phyloP scores from a whole-genome alignment of 2,113 vertebrate genomes.

The Marmota flaviventris region DNA sequence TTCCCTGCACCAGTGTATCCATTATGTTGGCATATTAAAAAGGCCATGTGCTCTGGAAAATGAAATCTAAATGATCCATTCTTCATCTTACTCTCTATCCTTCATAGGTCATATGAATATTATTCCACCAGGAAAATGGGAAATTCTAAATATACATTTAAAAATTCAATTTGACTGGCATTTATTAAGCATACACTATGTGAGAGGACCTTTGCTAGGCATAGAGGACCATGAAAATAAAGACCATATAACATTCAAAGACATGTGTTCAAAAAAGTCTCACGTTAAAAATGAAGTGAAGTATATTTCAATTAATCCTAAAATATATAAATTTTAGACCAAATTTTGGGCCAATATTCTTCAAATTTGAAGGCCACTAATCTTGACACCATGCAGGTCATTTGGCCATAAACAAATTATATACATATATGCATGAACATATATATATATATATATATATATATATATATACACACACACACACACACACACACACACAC shows the following conservation, averaged over 20 bases:
- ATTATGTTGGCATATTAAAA: constrained; percentile 77
- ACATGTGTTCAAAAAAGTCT: neutral
- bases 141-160: constrained; percentile 64
- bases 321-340: neutral
- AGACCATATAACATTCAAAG: neutral
- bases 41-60: constrained; percentile 75
- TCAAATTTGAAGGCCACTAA: neutral
- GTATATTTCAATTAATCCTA: neutral
- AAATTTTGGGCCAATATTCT: neutral
- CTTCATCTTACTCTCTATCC: constrained; percentile 69
- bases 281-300: neutral
- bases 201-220: neutral
- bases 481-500: too few species aligned
- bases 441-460: too few species aligned
- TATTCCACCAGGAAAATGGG: constrained; percentile 69
- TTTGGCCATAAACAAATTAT: neutral
- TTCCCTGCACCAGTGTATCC: constrained; percentile 58
- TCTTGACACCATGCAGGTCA: neutral
- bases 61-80: constrained; percentile 82
- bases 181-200: constrained; percentile 26
- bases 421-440: too few species aligned
- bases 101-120: constrained; percentile 71
- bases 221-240: neutral
- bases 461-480: too few species aligned
- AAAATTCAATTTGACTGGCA: constrained; percentile 55